Base-by-base conservation (phyloP, 2,888 invertebrate genomes). In the Minunthozetes semirufus region DNA sequence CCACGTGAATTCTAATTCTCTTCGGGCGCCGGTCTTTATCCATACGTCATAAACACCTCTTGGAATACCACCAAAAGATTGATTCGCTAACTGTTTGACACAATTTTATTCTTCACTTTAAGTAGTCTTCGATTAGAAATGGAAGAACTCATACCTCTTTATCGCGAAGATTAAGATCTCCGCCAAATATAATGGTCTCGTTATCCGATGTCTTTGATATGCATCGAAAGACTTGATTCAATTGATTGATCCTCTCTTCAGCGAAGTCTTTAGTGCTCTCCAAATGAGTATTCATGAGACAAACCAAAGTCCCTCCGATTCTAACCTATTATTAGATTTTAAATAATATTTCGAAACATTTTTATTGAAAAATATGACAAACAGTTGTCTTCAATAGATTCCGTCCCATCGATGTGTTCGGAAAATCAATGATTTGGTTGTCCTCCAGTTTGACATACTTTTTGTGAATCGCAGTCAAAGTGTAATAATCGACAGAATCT, bases 131-230 rank as follows among this genome's bases (percentile, higher is more conserved):
- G n/a, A n/a, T n/a, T n/a, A n/a, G n/a, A 22, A 50, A 25, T n/a
- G 33, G 56, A 8, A 68, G 15, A 42, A 38, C 38, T 33, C 74
- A 76, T 77, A 86, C 87, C 82, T 88, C 88, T 77, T 83, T 83
- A 79, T 88, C 87, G 56, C 87, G 81, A 0, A 87, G 79, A 80
- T 88, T 88, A 42, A 88, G 80, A 80, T 88, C 88, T 0, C 88
- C 88, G 38, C 85, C 88, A 81, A 87, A 86, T 63, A 88, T 82
- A 0, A 86, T 84, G 56, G 83, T 81, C 8, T 79, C 79, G 46
- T 80, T 78, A n/a, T 81, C 79, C 53, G 76, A 25, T 42, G 70
- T 15, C 15, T 76, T 70, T 19, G 81, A 53, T 77, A 84, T 79
- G 50, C 79, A 78, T 25, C 82, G 78, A 73, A 86, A 84, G 5